Base-by-base conservation (phyloP, 1,140 invertebrate genomes). In the Carcinoscorpius rotundicauda region DNA sequence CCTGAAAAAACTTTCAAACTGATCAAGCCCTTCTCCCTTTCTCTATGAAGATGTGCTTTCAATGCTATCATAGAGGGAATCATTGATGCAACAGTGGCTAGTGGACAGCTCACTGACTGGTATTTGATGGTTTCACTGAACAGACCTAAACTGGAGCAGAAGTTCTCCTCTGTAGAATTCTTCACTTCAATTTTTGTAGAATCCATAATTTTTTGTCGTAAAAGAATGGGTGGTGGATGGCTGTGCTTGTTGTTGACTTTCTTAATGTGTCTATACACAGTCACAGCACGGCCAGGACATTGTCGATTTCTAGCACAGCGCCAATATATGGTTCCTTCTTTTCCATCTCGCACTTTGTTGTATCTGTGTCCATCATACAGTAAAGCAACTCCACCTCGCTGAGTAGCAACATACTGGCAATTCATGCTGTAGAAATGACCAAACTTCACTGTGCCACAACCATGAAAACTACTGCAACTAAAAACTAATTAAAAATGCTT, bases 231-330 rank as follows among this genome's bases (percentile, higher is more conserved):
- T 49, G 73, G 71, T 62, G 72, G 72, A 66, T 74, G 73, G 56
- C 73, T 74, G 53, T 74, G 73, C 63, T 73, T 73, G 65, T 74
- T 74, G 53, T 74, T 74, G 51, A 71, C 71, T 65, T 74, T 74
- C 66, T 74, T 74, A 56, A 74, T 72, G 51, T 72, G 69, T 65
- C 70, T 72, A 67, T 73, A 70, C 9, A 73, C 72, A 63, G 73
- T 74, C n/a, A 74, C 73, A 51, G 73, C 73, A 60, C 73, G 64
- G 53, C 73, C 73, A 57, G 73, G 73, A 67, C 73, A 74, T 52
- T 74, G 72, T 48, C 73, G 62, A 66, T 74, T 71, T 60, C 71
- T 65, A 57, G 66, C 69, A 69, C 72, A 73, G 52, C 73, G 69
- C 73, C 73, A 74, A 63, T 74, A 74, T 51, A 74, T 71, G 5